phyloP scores from a whole-genome alignment of 2,797 vertebrate species.

The Heterohyrax brucei region DNA sequence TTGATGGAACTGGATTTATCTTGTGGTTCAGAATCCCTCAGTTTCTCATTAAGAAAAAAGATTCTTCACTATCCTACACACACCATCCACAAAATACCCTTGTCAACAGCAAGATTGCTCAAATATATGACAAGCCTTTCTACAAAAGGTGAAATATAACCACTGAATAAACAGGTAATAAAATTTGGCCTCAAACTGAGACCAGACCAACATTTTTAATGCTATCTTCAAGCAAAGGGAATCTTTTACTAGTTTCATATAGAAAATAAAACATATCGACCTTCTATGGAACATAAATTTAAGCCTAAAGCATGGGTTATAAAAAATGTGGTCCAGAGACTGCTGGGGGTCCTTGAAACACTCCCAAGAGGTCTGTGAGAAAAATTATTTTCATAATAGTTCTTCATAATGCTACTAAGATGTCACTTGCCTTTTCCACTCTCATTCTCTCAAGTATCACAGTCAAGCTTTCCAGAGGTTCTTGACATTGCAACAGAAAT shows the following conservation, averaged over 20 bases:
- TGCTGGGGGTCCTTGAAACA: not conserved
- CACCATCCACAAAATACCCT: not conserved
- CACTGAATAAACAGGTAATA: constrained; percentile 25
- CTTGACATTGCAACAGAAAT: not conserved
- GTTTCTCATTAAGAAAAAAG: constrained; percentile 12
- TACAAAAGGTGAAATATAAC: constrained; percentile 45
- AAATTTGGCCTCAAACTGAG: constrained; percentile 30
- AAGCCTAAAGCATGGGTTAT: not conserved
- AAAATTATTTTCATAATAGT: constrained; percentile 38
- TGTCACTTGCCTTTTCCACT: not conserved
- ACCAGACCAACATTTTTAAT: constrained; percentile 35
- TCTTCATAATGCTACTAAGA: no score
- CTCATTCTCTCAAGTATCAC: not conserved
- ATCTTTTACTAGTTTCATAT: constrained; percentile 57
- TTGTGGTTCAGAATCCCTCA: not conserved
- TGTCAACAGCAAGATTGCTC: not conserved
- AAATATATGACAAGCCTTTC: not conserved
- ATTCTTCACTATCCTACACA: not conserved
- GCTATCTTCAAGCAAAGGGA: not conserved
- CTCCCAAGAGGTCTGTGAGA: not conserved
- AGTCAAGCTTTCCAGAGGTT: not conserved
- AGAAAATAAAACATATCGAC: constrained; percentile 54
- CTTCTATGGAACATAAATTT: constrained; percentile 55
- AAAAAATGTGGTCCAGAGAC: not conserved
- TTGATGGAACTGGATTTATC: constrained; percentile 48